phyloP scores from a whole-genome alignment of 2,888 invertebrate genomes.

The Mylabris sibirica region DNA sequence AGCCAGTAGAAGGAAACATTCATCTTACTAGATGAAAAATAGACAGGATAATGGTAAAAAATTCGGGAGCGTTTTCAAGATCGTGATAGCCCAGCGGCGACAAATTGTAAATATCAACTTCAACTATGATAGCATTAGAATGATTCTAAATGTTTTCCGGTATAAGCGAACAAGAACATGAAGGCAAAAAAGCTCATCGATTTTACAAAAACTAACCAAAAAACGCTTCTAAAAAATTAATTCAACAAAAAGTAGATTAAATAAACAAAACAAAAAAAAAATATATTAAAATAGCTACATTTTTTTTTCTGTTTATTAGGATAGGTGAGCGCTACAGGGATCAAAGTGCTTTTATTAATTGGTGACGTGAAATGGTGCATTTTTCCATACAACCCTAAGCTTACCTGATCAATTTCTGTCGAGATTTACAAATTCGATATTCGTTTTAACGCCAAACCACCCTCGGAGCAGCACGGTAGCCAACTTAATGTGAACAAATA shows the following conservation, averaged over 20 bases:
- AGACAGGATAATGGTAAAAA: slow-evolving; percentile 29
- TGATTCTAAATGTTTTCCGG: not conserved
- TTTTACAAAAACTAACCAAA: not conserved
- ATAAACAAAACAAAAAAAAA: not conserved
- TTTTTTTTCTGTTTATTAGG: not conserved
- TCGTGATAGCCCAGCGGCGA: slow-evolving; percentile 35
- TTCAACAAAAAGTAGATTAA: not conserved
- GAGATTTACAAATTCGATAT: slow-evolving; percentile 46
- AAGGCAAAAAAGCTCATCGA: slow-evolving; percentile 15
- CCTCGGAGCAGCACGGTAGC: slow-evolving; percentile 61
- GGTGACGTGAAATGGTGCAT: slow-evolving; percentile 11
- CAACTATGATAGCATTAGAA: not conserved
- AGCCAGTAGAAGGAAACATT: slow-evolving; percentile 36
- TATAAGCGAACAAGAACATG: not conserved
- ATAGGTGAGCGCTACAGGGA: slow-evolving; percentile 7
- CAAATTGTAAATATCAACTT: slow-evolving; percentile 44
- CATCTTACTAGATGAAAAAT: slow-evolving; percentile 36
- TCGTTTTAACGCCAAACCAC: slow-evolving; percentile 57
- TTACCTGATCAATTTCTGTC: slow-evolving; percentile 44
- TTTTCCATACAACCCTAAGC: slow-evolving; percentile 32
- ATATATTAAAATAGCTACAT: not conserved
- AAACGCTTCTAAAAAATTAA: slow-evolving; percentile 8
- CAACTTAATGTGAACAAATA: slow-evolving; percentile 62
- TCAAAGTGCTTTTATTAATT: slow-evolving; percentile 3
- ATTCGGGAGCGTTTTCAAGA: slow-evolving; percentile 28